Evolutionary conservation across 2,888 invertebrate genomes (phyloP).

Genomic region (Callyntrura guangdongensis): DNA sequence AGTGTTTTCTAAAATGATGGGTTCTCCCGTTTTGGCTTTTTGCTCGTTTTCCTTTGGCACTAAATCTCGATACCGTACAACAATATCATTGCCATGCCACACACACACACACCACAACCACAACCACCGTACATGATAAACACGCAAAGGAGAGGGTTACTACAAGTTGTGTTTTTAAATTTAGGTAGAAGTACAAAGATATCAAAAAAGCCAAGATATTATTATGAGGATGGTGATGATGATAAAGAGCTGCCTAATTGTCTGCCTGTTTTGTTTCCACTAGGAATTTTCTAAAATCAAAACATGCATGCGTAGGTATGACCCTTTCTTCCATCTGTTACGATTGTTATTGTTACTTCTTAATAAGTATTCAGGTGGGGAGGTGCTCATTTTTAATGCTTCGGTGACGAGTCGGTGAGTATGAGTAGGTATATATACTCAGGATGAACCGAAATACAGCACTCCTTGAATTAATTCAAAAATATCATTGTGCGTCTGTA

Average conservation of each 20-base stretch:
- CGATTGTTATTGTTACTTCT: slow-evolving; percentile 32
- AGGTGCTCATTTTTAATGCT: neutral
- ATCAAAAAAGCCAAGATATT: slow-evolving; percentile 13
- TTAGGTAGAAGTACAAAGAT: slow-evolving; percentile 8
- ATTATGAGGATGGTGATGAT: slow-evolving; percentile 11
- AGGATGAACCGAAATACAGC: neutral
- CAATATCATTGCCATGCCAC: neutral
- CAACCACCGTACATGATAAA: neutral
- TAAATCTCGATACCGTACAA: neutral
- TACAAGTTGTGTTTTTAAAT: neutral
- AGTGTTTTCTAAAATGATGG: neutral
- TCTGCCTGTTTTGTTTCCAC: slow-evolving; percentile 25
- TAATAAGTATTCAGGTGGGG: slow-evolving; percentile 64
- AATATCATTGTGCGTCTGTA: too few relatives aligned
- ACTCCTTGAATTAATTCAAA: neutral
- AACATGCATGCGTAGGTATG: neutral
- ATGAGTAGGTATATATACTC: neutral
- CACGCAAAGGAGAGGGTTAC: neutral
- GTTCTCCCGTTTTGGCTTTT: neutral
- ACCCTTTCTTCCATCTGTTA: neutral
- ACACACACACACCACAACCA: neutral
- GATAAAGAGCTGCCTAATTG: slow-evolving; percentile 16
- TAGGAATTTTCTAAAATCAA: neutral
- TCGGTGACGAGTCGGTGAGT: neutral
- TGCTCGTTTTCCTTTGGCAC: slow-evolving; percentile 10